Conservation (phyloP, 2,113 vertebrate genomes). For the human (Homo sapiens) region DNA sequence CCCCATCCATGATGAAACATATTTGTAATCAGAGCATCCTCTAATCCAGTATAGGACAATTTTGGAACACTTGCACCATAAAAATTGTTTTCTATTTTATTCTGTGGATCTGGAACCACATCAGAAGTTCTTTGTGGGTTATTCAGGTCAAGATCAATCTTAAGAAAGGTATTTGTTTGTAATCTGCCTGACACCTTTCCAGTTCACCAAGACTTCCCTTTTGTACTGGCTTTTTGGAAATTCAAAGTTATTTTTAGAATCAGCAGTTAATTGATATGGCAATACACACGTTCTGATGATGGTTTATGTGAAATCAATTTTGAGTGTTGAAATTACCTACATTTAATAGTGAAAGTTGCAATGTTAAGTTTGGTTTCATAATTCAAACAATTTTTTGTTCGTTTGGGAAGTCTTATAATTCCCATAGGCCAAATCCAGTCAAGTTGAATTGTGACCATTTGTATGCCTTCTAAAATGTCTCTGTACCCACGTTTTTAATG, state of each 20-base stretch:
- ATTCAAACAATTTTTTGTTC: neutral
- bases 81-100: constrained; percentile 77
- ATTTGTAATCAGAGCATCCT: neutral
- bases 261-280: neutral
- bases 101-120: constrained; percentile 67
- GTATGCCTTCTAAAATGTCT: constrained; percentile 12
- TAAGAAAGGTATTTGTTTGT: constrained; percentile 70
- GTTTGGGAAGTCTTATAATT: neutral
- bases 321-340: neutral
- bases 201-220: constrained; percentile 30
- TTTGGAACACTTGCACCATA: constrained; percentile 43
- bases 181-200: constrained; percentile 52
- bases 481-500: neutral
- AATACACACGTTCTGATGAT: neutral
- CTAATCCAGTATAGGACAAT: constrained; percentile 29
- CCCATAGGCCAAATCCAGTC: neutral
- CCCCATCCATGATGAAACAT: neutral
- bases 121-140: constrained; percentile 63
- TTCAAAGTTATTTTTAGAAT: constrained; percentile 47
- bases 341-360: constrained; percentile 32
- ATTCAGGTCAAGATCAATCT: constrained; percentile 64
- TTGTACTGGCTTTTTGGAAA: constrained; percentile 51
- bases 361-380: neutral
- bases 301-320: constrained; percentile 1
- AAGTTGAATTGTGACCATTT: neutral